A percentile compares a stretch with the other conserved stretches of the same genome.
phyloP scores from a whole-genome alignment of 2,113 vertebrate genomes.

The Tautogolabrus adspersus region DNA sequence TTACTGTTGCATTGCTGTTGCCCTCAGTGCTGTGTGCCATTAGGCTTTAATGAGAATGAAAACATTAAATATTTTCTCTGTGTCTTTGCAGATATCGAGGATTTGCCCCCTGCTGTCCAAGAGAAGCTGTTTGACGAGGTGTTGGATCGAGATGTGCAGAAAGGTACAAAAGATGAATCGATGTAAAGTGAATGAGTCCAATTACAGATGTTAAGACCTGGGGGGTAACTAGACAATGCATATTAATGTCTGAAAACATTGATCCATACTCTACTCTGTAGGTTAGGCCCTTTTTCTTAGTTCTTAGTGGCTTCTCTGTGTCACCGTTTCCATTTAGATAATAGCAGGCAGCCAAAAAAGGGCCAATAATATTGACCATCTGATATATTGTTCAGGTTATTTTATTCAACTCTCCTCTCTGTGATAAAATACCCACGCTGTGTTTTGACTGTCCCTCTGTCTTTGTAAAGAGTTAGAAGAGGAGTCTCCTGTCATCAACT shows the following conservation, averaged over 20 bases:
- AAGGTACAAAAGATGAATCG: constrained; percentile 84
- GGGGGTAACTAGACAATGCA: no score
- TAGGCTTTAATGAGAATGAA: constrained; percentile 16
- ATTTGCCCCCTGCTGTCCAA: constrained; percentile 94
- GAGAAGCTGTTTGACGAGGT: constrained; percentile 98
- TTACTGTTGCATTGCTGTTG: constrained; percentile 30
- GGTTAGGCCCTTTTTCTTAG: no score
- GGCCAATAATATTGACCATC: neutral
- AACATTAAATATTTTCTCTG: neutral
- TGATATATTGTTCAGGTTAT: neutral
- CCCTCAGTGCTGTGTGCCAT: constrained; percentile 1
- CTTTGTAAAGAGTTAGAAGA: constrained; percentile 90
- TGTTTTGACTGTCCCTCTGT: neutral
- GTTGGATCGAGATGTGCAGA: constrained; percentile 97
- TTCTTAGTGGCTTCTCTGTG: no score
- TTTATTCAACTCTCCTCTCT: no score
- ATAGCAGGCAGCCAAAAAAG: constrained; percentile 29
- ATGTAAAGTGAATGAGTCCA: neutral
- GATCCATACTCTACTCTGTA: no score
- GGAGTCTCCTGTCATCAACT: constrained; percentile 98
- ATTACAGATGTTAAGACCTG: no score
- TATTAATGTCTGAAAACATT: no score
- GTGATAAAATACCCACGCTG: neutral
- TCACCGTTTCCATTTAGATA: no score
- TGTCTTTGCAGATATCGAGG: constrained; percentile 92